Base-by-base conservation (phyloP, 2,888 invertebrate genomes). In the Gisinianus flammeolus region DNA sequence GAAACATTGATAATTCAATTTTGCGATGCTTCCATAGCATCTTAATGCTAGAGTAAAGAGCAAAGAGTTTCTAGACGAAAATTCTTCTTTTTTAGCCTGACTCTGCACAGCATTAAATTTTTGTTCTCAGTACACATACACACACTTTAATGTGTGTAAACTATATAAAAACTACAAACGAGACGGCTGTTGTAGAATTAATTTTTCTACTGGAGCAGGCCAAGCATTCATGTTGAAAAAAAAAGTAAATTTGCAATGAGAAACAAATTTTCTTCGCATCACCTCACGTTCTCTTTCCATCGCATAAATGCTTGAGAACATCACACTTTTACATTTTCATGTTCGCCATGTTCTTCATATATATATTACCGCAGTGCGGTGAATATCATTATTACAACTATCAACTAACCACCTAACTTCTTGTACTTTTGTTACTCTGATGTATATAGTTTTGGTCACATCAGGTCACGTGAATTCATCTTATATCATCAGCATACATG, bases 1-100 rank as follows among this genome's bases (percentile, higher is more conserved):
- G 35, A 73, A 73, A 73, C 62, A 72, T 24, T 8, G 62, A 73
- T 73, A 73, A 73, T 73, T 73, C 56, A 73, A 73, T 73, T 73
- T 64, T 35, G 26, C 44, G 35, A 68, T 33, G 44, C 31, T 66
- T 30, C 26, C 66, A 66, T 30, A 28, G 66, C 66, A 66, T 66
- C 28, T 30, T 66, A 28, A 66, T 66, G 66, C 19, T 6, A 6
- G 0, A 26, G 62, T 26, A 64, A 12, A 64, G 44, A 66, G 66
- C 24, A 44, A 2, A 62, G 28, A 62, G 62, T 44, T 16, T 44
- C 44, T 44, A 62, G 62, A 62, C 56, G 62, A 62, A 28, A 62
- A 26, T 10, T 28, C 8, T 10, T 28, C 8, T 12, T 62, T 62
- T 62, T 62, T 62, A 24, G 62, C 62, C 62, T 26, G 2, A 62